Conservation (phyloP, 2,113 vertebrate genomes). For the Urocolius indicus region DNA sequence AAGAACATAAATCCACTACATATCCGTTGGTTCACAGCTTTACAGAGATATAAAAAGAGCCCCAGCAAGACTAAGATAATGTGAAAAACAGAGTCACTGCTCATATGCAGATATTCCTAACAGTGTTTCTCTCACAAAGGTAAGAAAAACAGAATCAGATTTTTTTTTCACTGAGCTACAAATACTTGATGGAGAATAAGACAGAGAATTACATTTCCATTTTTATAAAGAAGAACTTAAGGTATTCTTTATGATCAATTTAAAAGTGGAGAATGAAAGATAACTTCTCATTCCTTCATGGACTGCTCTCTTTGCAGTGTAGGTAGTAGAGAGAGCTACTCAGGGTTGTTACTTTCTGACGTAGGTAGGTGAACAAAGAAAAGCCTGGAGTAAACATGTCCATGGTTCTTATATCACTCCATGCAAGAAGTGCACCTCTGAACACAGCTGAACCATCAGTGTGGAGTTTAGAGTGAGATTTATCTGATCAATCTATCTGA, state of each 20-base stretch:
- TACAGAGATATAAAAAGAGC: conserved; percentile 34
- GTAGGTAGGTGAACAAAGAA: not conserved
- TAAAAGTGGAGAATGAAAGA: not conserved
- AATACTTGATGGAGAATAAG: not conserved
- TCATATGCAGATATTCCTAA: not conserved
- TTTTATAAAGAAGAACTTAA: not conserved
- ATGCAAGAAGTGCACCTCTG: no score
- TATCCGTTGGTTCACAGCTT: conserved; percentile 46
- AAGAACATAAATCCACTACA: conserved; percentile 50
- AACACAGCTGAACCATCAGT: fast-evolving
- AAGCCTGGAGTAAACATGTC: not conserved
- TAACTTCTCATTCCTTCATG: not conserved
- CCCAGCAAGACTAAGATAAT: conserved; percentile 4
- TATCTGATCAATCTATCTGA: not conserved
- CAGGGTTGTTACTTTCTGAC: not conserved
- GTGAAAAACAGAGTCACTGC: not conserved
- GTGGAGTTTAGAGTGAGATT: not conserved
- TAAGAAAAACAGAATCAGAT: not conserved
- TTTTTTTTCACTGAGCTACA: not conserved
- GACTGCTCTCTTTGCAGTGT: not conserved
- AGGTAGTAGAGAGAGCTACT: not conserved
- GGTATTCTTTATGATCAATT: not conserved
- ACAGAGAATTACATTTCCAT: not conserved
- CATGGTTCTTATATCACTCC: not conserved
- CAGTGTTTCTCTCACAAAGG: not conserved